Conservation (phyloP, 37 sponge, comb jelly and placozoan species). For the Bolinopsis microptera region DNA sequence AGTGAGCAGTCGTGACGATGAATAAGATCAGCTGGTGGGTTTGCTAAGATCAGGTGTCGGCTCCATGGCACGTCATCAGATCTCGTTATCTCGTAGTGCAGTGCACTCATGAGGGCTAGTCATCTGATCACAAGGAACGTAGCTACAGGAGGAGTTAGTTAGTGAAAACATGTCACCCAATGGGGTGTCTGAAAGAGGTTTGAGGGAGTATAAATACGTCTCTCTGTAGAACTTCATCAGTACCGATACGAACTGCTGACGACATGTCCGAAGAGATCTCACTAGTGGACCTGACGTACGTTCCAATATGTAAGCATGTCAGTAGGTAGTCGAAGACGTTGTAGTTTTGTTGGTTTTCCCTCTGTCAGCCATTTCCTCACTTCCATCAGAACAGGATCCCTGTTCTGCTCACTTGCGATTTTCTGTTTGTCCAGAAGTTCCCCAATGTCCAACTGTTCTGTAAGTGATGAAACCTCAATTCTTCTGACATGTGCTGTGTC, state of each 20-base stretch:
- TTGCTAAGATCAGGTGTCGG: no score
- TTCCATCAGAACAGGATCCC: not conserved
- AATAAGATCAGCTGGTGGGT: not conserved
- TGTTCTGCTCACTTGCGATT: not conserved
- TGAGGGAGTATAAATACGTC: no score
- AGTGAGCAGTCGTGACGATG: not conserved
- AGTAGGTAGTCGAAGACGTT: not conserved
- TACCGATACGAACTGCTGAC: no score
- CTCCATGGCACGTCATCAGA: no score
- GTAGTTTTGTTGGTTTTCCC: not conserved
- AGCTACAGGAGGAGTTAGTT: not conserved
- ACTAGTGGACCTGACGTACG: no score
- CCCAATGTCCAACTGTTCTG: not conserved
- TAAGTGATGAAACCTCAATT: not conserved
- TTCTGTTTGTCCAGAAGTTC: slow-evolving; percentile 34
- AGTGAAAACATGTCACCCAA: not conserved
- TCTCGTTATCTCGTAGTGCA: not conserved
- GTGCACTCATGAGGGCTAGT: no score
- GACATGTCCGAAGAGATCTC: not conserved
- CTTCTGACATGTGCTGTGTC: not conserved
- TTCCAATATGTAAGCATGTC: slow-evolving; percentile 41
- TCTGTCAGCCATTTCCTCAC: slow-evolving; percentile 12
- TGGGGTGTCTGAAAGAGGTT: not conserved
- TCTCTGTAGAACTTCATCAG: no score
- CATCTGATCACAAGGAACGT: not conserved